Conservation (phyloP, 2,888 invertebrate genomes). For the Drosophila ochracea region DNA sequence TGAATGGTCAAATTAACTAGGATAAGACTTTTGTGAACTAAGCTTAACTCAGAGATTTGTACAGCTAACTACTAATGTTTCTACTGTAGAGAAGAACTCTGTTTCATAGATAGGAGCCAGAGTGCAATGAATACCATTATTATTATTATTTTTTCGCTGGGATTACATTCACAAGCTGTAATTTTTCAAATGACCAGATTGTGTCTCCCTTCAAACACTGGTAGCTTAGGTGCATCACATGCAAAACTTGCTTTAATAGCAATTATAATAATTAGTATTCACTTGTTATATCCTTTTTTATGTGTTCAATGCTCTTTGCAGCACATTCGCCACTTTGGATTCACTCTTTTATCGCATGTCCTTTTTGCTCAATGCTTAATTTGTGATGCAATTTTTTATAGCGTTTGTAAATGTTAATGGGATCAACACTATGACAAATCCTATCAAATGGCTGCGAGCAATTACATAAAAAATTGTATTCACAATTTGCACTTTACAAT, state of each 20-base stretch:
- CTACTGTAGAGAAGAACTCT: neutral
- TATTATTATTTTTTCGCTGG: neutral
- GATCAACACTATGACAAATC: conserved; percentile 34
- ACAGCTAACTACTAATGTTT: neutral
- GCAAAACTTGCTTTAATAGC: neutral
- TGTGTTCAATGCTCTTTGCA: neutral
- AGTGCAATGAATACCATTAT: neutral
- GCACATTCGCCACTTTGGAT: neutral
- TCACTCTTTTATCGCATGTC: neutral
- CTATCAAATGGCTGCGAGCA: conserved; percentile 57
- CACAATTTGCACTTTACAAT: conserved; percentile 37
- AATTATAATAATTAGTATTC: conserved; percentile 3
- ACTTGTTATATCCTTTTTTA: neutral
- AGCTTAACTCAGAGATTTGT: neutral
- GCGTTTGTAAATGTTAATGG: conserved; percentile 41
- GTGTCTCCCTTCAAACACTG: neutral
- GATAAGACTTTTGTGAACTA: neutral
- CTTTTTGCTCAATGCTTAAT: conserved; percentile 8
- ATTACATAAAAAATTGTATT: conserved; percentile 53
- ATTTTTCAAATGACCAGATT: neutral
- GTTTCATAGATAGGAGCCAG: neutral
- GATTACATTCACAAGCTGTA: neutral
- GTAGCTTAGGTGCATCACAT: neutral
- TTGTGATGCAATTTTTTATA: conserved; percentile 27
- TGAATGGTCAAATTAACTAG: neutral